These are phyloP conservation scores for Gambelia wislizenii DNA, from an alignment of 2,797 vertebrate genomes.

Conservation along the genomic window DNA sequence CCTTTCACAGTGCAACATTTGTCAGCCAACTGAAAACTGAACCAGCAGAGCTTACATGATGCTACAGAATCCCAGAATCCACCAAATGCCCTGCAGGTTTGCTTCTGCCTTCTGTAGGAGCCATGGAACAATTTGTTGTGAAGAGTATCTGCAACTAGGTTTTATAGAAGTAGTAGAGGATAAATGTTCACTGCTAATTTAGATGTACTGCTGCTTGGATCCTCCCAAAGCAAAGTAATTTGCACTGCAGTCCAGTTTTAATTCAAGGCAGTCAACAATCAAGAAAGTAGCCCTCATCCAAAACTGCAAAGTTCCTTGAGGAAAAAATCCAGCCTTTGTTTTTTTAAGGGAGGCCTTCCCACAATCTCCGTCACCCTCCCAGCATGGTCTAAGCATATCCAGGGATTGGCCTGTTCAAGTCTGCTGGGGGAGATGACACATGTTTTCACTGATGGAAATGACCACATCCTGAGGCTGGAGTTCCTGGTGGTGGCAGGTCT, in stretches of 20 bases:
- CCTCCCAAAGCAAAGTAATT: background rate
- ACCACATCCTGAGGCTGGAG: slow-evolving; percentile 79
- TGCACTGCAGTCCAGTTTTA: background rate
- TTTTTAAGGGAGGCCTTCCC: background rate
- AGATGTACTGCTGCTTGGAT: background rate
- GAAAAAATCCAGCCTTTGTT: background rate
- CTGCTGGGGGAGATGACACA: slow-evolving; percentile 77
- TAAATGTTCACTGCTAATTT: background rate
- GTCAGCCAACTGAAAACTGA: background rate
- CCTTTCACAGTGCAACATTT: background rate
- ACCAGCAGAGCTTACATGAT: background rate
- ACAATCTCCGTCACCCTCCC: slow-evolving; percentile 8
- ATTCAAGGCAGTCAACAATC: background rate
- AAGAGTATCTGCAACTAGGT: background rate
- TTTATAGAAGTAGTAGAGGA: background rate
- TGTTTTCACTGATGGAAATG: slow-evolving; percentile 82
- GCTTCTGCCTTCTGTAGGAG: background rate
- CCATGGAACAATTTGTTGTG: background rate
- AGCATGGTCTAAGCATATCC: background rate
- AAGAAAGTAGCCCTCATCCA: background rate
- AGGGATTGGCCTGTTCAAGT: slow-evolving; percentile 55
- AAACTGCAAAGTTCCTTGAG: background rate
- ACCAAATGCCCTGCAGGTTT: background rate
- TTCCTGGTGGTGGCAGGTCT: slow-evolving; percentile 20
- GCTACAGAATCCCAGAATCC: background rate